These are phyloP conservation scores for Bilobella aurantiaca DNA, from an alignment of 1,140 invertebrate genomes.

Conservation along the genomic window DNA sequence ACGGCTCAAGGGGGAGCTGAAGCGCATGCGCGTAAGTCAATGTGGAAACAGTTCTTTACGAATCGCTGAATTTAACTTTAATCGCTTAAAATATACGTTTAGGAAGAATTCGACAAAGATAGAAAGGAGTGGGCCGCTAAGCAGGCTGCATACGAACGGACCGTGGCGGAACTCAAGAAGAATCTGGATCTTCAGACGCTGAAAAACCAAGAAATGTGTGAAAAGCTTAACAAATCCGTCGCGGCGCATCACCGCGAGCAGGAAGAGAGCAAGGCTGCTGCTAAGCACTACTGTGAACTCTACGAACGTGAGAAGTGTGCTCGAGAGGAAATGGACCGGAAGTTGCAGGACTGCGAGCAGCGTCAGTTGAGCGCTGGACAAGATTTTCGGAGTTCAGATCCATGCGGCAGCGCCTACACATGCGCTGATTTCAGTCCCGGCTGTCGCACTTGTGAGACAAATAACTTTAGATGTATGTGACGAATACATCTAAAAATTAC, in stretches of 20 bases:
- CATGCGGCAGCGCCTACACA: too few species aligned
- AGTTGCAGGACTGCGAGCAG: constrained; percentile 10
- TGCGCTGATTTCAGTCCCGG: too few species aligned
- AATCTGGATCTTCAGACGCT: constrained; percentile 9
- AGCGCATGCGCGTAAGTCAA: neutral
- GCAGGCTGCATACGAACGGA: neutral
- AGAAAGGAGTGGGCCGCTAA: neutral
- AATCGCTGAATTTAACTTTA: too few species aligned
- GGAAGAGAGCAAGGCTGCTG: constrained; percentile 19
- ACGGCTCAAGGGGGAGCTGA: neutral
- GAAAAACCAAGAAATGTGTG: constrained; percentile 24
- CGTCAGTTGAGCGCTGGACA: too few species aligned
- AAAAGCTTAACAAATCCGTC: constrained; percentile 18
- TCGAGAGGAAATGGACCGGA: constrained; percentile 2
- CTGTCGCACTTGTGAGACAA: too few species aligned
- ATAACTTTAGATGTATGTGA: too few species aligned
- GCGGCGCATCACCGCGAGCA: constrained; percentile 26
- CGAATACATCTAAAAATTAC: too few species aligned
- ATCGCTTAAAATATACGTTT: too few species aligned
- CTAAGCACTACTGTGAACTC: constrained; percentile 12
- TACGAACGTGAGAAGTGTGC: constrained; percentile 12
- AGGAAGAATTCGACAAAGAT: neutral
- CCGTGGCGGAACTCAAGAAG: constrained; percentile 1
- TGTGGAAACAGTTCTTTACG: too few species aligned
- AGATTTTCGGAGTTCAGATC: too few species aligned